Conservation (phyloP, 1,140 invertebrate species). For the Drosophila lacteicornis region DNA sequence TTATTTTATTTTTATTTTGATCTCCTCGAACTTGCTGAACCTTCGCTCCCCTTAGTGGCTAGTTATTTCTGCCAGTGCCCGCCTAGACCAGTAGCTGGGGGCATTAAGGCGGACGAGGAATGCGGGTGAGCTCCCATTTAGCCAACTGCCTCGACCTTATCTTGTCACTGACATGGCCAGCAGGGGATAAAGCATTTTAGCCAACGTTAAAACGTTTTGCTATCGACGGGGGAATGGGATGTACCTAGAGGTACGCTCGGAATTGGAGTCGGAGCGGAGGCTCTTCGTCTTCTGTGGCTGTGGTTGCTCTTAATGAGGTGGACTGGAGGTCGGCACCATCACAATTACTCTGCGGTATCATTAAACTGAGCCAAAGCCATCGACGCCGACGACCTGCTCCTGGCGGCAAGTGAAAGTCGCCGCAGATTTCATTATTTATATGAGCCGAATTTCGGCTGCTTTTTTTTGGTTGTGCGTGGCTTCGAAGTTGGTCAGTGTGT, state of each 20-base stretch:
- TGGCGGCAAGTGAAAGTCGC: conserved; percentile 52
- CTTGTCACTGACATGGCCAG: conserved; percentile 56
- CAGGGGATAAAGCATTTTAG: conserved; percentile 54
- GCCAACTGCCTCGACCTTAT: conserved; percentile 44
- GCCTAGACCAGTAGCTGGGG: conserved; percentile 40
- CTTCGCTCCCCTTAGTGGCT: not conserved
- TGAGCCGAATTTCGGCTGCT: conserved; percentile 26
- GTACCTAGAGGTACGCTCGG: not conserved
- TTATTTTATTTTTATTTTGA: no score
- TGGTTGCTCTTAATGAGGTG: conserved; percentile 51
- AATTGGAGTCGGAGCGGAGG: not conserved
- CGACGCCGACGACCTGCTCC: conserved; percentile 17
- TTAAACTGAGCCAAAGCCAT: conserved; percentile 36
- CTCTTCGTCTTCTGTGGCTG: conserved; percentile 39
- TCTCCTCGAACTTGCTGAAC: not conserved
- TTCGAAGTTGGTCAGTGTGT: conserved; percentile 63
- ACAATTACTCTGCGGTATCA: conserved; percentile 28
- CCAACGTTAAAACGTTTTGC: conserved; percentile 50
- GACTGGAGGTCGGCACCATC: conserved; percentile 36
- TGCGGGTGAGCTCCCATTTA: conserved; percentile 56
- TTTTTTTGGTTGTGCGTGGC: conserved; percentile 24
- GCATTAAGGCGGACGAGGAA: conserved; percentile 17
- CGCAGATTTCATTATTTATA: conserved; percentile 56
- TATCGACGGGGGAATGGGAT: not conserved
- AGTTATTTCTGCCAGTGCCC: conserved; percentile 13